These are phyloP conservation scores for Lasioglossum malachurum DNA, from an alignment of 2,888 invertebrate genomes.

Conservation along the genomic window DNA sequence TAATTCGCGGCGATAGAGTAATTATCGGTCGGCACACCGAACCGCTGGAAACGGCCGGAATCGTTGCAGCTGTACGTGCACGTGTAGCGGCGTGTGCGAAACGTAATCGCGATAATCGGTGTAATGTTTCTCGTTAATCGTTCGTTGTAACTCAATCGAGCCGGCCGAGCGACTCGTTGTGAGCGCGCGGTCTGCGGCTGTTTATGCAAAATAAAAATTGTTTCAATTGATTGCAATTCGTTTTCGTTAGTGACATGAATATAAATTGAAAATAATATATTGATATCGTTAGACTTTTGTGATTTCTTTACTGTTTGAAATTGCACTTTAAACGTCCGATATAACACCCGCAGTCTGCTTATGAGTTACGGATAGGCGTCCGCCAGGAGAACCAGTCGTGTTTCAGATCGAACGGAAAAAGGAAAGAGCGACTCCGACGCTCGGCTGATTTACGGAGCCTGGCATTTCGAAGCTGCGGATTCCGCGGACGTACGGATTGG, in stretches of 20 bases:
- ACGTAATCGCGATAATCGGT: conserved; percentile 62
- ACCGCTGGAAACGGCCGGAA: not conserved
- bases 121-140: conserved; percentile 60
- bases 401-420: conserved; percentile 12
- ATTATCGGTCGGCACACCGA: not conserved
- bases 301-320: too few species aligned
- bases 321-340: too few species aligned
- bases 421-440: not conserved
- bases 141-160: conserved; percentile 63
- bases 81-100: conserved; percentile 28
- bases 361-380: too few species aligned
- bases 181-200: conserved; percentile 4
- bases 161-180: conserved; percentile 25
- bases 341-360: too few species aligned
- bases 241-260: too few species aligned
- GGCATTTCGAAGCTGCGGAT: not conserved
- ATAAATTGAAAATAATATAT: too few species aligned
- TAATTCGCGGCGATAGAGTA: not conserved
- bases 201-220: conserved; percentile 42
- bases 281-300: too few species aligned
- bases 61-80: not conserved
- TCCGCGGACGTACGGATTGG: not conserved
- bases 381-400: not conserved
- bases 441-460: conserved; percentile 20
- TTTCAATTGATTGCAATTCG: not conserved